These are phyloP conservation scores for Neolamprologus variostigma DNA, from an alignment of 2,113 vertebrate species.

Conservation along the genomic window DNA sequence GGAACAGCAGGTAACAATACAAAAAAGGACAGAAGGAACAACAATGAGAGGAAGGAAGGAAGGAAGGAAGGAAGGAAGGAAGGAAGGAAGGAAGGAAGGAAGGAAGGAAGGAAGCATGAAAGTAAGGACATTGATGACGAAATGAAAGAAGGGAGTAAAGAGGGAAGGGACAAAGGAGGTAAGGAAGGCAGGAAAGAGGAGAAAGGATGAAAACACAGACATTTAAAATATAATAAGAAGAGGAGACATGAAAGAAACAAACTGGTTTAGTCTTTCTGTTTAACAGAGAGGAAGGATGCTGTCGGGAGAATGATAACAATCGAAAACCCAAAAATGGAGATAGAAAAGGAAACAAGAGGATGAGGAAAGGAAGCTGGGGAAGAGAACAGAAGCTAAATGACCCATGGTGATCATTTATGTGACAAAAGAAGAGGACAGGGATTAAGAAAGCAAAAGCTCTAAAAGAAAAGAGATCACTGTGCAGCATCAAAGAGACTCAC, in stretches of 20 bases:
- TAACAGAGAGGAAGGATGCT: not conserved
- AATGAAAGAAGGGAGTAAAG: not conserved
- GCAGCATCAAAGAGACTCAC: constrained; percentile 1
- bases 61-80: too few relatives aligned
- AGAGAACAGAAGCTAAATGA: not conserved
- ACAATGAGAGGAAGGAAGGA: not conserved
- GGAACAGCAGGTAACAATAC: not conserved
- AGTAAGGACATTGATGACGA: not conserved
- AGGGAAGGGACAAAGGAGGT: not conserved
- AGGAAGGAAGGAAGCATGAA: not conserved
- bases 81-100: not conserved
- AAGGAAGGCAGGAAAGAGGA: not conserved
- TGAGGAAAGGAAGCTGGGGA: not conserved
- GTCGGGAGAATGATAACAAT: not conserved
- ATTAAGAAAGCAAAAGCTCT: constrained; percentile 8
- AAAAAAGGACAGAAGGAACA: not conserved
- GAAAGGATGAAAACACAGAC: not conserved
- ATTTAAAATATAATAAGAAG: not conserved
- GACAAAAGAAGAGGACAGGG: constrained; percentile 8
- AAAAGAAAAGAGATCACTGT: not conserved
- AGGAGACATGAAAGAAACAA: not conserved
- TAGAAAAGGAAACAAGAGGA: not conserved
- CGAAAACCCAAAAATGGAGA: not conserved
- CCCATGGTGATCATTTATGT: not conserved
- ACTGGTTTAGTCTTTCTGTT: not conserved